phyloP scores from a whole-genome alignment of 2,113 vertebrate genomes.

The Pogonocichla stellata region DNA sequence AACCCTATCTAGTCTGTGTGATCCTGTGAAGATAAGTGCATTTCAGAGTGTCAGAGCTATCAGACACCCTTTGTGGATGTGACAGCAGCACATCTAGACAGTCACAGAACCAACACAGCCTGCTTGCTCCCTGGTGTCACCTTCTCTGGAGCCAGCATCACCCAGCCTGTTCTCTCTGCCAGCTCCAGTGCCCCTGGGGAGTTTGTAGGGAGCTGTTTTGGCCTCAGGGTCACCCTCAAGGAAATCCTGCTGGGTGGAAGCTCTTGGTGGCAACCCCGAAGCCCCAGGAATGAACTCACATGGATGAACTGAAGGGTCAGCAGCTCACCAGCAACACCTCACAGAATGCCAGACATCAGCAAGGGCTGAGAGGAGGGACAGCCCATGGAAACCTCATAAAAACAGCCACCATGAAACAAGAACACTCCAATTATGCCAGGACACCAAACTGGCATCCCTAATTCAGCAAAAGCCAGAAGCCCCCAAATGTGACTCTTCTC shows the following conservation, averaged over 20 bases:
- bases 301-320: neutral
- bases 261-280: fast-evolving
- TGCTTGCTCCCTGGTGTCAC: neutral
- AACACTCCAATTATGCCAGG: neutral
- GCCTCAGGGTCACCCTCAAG: neutral
- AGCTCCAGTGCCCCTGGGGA: neutral
- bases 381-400: neutral
- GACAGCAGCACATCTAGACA: neutral
- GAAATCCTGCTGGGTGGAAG: neutral
- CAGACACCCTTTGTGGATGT: too few relatives aligned
- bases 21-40: too few relatives aligned
- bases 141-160: neutral
- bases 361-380: neutral
- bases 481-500: fast-evolving
- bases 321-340: neutral
- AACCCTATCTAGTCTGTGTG: neutral
- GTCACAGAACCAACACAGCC: fast-evolving
- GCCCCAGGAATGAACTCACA: neutral
- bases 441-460: neutral
- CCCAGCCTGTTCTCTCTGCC: neutral
- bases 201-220: neutral
- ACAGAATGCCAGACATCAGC: neutral
- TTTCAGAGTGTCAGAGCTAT: neutral
- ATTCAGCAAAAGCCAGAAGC: neutral
- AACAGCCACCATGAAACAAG: neutral